Conservation (phyloP, 1,140 invertebrate species). For the Platyura marginata region DNA sequence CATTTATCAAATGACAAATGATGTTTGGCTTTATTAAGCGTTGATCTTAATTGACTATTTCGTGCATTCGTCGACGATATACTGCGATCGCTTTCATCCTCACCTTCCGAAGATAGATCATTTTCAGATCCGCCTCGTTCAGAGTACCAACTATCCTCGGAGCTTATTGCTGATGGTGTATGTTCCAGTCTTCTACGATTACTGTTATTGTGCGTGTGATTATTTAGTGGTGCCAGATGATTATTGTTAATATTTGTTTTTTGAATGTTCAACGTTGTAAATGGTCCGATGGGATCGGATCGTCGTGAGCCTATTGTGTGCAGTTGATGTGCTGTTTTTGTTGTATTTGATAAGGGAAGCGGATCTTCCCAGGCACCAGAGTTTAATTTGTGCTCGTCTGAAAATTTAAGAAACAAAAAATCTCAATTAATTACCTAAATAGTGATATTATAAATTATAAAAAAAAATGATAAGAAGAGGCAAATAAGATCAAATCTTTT, state of each 20-base stretch:
- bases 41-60: slow-evolving; percentile 23
- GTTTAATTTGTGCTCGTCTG: slow-evolving; percentile 18
- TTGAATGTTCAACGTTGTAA: slow-evolving; percentile 15
- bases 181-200: slow-evolving; percentile 7
- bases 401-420: background rate
- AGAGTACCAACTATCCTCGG: slow-evolving; percentile 9
- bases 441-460: too few relatives aligned
- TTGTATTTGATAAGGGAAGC: slow-evolving; percentile 7
- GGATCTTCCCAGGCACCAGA: slow-evolving; percentile 21
- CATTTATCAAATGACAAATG: slow-evolving; percentile 27
- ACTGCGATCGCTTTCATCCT: slow-evolving; percentile 1
- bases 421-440: too few relatives aligned
- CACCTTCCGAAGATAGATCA: slow-evolving; percentile 3
- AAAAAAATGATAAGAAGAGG: too few relatives aligned
- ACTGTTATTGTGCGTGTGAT: background rate
- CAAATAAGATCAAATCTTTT: too few relatives aligned
- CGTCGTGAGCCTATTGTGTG: slow-evolving; percentile 4
- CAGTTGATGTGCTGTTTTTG: slow-evolving; percentile 2
- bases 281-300: slow-evolving; percentile 5
- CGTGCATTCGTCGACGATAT: slow-evolving; percentile 16
- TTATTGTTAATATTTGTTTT: background rate
- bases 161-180: slow-evolving; percentile 6
- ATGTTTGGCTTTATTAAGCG: slow-evolving; percentile 24
- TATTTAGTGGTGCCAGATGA: background rate
- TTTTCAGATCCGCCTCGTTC: slow-evolving; percentile 5